Evolutionary conservation across 92 coral and sea anemone genomes (phyloP).

Genomic region (Actinostola sp.): DNA sequence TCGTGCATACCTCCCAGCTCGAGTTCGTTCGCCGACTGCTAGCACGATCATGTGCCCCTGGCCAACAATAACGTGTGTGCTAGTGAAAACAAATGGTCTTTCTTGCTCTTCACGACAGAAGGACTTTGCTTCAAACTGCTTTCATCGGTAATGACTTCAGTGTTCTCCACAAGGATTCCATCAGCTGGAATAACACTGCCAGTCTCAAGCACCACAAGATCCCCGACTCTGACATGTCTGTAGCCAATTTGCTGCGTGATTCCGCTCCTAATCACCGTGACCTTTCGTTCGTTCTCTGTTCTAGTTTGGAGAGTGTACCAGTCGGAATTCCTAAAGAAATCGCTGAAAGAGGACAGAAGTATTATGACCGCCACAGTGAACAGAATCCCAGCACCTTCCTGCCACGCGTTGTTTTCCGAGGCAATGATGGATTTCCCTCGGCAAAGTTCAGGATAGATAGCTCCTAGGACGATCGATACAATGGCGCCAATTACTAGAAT

Average conservation of each 20-base stretch:
- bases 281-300: constrained; percentile 59
- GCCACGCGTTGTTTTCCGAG: constrained; percentile 76
- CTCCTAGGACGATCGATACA: constrained; percentile 62
- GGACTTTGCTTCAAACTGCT: constrained; percentile 18
- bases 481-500: constrained; percentile 61
- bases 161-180: constrained; percentile 70
- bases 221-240: constrained; percentile 71
- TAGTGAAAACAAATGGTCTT: constrained; percentile 86
- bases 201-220: constrained; percentile 63
- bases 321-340: constrained; percentile 60
- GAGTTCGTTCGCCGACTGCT: constrained; percentile 73
- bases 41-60: constrained; percentile 66
- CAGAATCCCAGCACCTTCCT: constrained; percentile 79
- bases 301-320: constrained; percentile 56
- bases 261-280: constrained; percentile 73
- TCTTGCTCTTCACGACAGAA: constrained; percentile 54
- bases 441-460: constrained; percentile 69
- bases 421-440: constrained; percentile 36
- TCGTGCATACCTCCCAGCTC: constrained; percentile 13
- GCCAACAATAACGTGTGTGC: constrained; percentile 86
- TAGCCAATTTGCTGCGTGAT: constrained; percentile 45
- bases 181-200: constrained; percentile 83
- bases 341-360: constrained; percentile 70
- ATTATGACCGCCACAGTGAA: constrained; percentile 70
- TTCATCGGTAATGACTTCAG: constrained; percentile 73